Percentiles rank a stretch among this genome's conserved stretches.
These are phyloP conservation scores for Salarias fasciatus DNA, from an alignment of 2,797 vertebrate species.

Conservation along the genomic window DNA sequence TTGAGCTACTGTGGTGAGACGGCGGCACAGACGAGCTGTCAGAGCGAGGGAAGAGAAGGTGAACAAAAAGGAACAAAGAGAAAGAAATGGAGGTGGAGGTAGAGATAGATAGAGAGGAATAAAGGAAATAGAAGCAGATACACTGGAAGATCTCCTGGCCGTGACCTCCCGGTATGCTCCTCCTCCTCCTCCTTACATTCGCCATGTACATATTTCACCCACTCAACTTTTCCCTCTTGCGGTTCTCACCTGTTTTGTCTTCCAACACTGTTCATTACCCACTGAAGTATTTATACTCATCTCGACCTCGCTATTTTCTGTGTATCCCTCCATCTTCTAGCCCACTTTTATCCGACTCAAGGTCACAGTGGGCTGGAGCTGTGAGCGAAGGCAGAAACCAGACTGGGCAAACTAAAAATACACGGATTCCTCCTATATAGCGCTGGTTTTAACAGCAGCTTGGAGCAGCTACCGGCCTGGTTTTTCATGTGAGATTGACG, in stretches of 20 bases:
- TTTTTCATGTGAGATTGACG: no score
- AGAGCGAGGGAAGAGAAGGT: conserved; percentile 37
- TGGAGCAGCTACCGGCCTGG: no score
- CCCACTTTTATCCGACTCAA: no score
- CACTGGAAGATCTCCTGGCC: conserved; percentile 24
- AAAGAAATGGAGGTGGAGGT: conserved; percentile 18
- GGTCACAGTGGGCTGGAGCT: no score
- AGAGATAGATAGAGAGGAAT: conserved; percentile 28
- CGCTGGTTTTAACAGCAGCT: no score
- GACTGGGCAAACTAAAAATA: no score
- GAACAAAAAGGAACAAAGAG: conserved; percentile 20
- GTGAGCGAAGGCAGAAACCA: no score
- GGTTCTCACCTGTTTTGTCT: background rate
- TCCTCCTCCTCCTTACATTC: background rate
- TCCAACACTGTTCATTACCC: background rate
- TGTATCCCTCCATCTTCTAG: no score
- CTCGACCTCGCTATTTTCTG: background rate
- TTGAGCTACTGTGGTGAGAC: conserved; percentile 57
- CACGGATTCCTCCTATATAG: no score
- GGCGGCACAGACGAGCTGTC: conserved; percentile 55
- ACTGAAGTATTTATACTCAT: background rate
- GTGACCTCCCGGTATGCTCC: conserved; percentile 26
- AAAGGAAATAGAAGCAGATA: conserved; percentile 14
- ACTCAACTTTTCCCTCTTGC: conserved; percentile 9
- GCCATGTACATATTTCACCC: conserved; percentile 8